Evolutionary conservation across 2,113 vertebrate species (phyloP).

Genomic region (Dolichallabes microphthalmus): DNA sequence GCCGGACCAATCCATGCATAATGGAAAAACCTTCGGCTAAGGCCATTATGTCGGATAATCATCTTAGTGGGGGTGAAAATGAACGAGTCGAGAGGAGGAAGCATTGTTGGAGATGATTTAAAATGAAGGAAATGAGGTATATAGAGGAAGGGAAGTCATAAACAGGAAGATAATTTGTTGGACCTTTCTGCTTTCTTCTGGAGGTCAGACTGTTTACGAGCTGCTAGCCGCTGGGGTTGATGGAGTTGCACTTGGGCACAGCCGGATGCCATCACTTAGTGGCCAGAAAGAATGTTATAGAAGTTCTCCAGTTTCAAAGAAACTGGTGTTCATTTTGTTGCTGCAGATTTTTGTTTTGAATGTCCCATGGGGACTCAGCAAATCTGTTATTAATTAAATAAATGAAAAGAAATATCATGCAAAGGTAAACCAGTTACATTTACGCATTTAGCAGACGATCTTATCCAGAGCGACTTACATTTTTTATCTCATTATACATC

Average conservation of each 20-base stretch:
- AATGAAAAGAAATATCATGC: neutral
- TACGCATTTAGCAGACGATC: too few relatives aligned
- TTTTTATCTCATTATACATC: too few relatives aligned
- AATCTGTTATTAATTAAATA: neutral
- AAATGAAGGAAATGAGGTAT: conserved; percentile 42
- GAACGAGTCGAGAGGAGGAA: conserved; percentile 9
- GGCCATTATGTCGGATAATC: conserved; percentile 37
- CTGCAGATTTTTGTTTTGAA: neutral
- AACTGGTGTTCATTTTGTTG: neutral
- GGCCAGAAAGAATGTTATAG: neutral
- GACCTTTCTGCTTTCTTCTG: conserved; percentile 33
- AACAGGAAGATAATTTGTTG: conserved; percentile 42
- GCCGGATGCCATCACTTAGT: conserved; percentile 14
- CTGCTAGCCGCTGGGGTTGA: conserved; percentile 1
- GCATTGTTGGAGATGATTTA: conserved; percentile 38
- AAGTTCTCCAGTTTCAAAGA: conserved; percentile 4
- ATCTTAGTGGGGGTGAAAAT: conserved; percentile 37
- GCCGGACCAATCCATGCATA: conserved; percentile 38
- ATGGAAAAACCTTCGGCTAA: conserved; percentile 38
- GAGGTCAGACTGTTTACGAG: conserved; percentile 31
- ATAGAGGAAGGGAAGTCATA: conserved; percentile 42
- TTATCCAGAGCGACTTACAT: too few relatives aligned
- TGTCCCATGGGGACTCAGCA: neutral
- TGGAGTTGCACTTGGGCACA: conserved; percentile 9
- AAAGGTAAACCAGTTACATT: too few relatives aligned